Percentiles rank a stretch among this genome's conserved stretches.
Conservation (phyloP, 1,140 invertebrate genomes). For the Drosophila leontia region DNA sequence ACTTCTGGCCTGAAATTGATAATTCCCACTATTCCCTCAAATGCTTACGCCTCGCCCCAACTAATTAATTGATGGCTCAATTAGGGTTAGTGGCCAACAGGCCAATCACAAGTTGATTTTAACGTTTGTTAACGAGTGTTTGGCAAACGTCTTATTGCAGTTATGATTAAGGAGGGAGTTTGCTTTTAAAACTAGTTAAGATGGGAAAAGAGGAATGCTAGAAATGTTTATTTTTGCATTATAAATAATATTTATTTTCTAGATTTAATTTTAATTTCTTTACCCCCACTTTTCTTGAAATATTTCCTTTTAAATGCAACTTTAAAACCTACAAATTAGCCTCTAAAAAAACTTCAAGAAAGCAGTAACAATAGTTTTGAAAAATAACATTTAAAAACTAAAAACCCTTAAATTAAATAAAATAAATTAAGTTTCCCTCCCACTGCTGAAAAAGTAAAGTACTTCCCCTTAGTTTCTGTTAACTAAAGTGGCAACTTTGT, state of each 20-base stretch:
- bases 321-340: neutral
- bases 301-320: neutral
- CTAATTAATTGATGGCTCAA: conserved; percentile 71
- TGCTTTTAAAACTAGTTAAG: neutral
- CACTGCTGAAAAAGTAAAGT: conserved; percentile 2
- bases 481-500: conserved; percentile 44
- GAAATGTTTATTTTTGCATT: neutral
- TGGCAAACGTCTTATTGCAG: conserved; percentile 10
- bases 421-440: neutral
- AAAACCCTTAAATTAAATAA: neutral
- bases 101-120: conserved; percentile 3
- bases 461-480: neutral
- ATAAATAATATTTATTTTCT: neutral
- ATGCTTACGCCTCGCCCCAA: conserved; percentile 26
- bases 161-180: neutral
- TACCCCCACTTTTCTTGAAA: neutral
- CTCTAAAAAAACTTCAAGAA: neutral
- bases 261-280: neutral
- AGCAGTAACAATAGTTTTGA: neutral
- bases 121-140: conserved; percentile 10
- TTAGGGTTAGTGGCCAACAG: conserved; percentile 22
- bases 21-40: conserved; percentile 48
- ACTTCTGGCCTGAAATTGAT: conserved; percentile 66
- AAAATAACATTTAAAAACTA: neutral
- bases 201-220: too few relatives aligned